These are phyloP conservation scores for Eudasyphora cyanicolor DNA, from an alignment of 2,888 invertebrate species.

Conservation along the genomic window DNA sequence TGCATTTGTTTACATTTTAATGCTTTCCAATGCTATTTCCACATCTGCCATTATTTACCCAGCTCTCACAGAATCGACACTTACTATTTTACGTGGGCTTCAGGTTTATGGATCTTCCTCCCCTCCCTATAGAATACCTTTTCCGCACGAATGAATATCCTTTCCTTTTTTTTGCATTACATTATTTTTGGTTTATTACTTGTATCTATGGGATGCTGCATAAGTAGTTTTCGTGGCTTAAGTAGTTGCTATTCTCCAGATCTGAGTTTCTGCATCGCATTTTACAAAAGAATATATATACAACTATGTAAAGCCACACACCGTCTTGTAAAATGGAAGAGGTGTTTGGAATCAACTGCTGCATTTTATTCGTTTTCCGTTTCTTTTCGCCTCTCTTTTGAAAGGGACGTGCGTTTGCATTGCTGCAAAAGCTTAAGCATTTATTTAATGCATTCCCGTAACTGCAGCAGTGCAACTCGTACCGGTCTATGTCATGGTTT, in stretches of 20 bases:
- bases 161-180: too few relatives aligned
- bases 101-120: too few relatives aligned
- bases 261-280: not conserved
- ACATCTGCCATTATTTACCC: too few relatives aligned
- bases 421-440: constrained; percentile 46
- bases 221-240: not conserved
- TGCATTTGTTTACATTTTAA: too few relatives aligned
- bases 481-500: not conserved
- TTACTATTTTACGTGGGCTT: too few relatives aligned
- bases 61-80: too few relatives aligned
- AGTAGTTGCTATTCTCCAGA: not conserved
- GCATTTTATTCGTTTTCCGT: not conserved
- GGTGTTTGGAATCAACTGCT: not conserved
- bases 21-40: too few relatives aligned
- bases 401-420: constrained; percentile 44
- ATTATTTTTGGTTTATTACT: not conserved
- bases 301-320: too few relatives aligned
- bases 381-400: too few relatives aligned
- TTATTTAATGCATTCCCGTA: not conserved
- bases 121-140: too few relatives aligned
- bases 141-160: too few relatives aligned
- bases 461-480: not conserved
- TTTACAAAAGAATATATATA: not conserved
- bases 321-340: not conserved
- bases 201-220: not conserved